Base-by-base conservation (phyloP, 2,113 vertebrate species). In the Climacteris rufus region DNA sequence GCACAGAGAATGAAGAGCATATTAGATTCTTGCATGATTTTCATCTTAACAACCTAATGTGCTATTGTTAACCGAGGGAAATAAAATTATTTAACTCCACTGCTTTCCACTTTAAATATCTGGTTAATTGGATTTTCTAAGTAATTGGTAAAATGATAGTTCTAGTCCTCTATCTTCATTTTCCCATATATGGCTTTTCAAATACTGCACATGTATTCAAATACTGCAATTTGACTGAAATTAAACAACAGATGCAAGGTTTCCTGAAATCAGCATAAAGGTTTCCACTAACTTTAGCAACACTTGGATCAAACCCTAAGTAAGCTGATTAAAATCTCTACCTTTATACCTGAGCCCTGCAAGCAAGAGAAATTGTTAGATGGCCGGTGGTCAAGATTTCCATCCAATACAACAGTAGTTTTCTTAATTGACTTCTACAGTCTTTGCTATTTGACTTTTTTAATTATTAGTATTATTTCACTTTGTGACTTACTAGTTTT, bases 111-210 rank as follows among this genome's bases (percentile, higher is more conserved):
- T 53, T 91, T 68, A 94, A 87, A 84, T 78, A 77, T 68, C 44
- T 53, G 8, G 11, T 81, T 94, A 92, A 94, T 87, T 91, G 60
- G 35, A 94, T 94, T 92, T 95, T 90, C 76, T 87, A 81, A 44
- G 61, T 92, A 95, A 91, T 81, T 89, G 56, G 39, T 91, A 84
- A 91, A 87, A 89, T 9, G 6, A 56, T 69, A 60, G 47, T 89
- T 89, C 56, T 13, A 63, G 7, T 88, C 11, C 70, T 66, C 53
- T 81, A 63, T 91, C 72, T 63, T 85, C 24, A 59, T 86, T 90
- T 93, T 80, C 23, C 33, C 9, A 83, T 87, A 59, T 70, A 71
- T 19, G 21, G 45, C 21, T 83, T 92, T 80, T 83, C 56, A 89
- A 89, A 78, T 60, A 75, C 7, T 44, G 15, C 49, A 54, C 22